Conservation (phyloP, 1,140 invertebrate species). For the Acyrthosiphon pisum region DNA sequence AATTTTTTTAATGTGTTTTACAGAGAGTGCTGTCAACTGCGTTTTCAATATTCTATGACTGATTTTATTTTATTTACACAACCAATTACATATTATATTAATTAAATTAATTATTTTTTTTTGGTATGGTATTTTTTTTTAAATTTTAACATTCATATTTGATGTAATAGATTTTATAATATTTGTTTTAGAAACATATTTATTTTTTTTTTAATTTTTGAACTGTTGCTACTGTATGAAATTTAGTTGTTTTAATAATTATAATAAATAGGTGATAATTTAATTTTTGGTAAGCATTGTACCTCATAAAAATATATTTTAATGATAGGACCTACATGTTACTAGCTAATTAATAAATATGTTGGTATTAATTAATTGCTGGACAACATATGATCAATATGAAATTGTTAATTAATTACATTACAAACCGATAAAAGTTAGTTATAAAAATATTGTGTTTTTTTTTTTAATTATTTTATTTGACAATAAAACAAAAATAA, state of each 20-base stretch:
- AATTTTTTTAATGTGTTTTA: neutral
- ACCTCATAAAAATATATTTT: conserved; percentile 42
- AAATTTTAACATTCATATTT: conserved; percentile 14
- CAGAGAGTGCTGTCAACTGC: neutral
- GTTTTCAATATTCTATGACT: neutral
- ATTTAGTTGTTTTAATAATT: conserved; percentile 23
- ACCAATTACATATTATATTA: neutral
- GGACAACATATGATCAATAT: conserved; percentile 30
- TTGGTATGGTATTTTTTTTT: neutral
- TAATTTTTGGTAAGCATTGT: conserved; percentile 51
- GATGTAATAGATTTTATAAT: conserved; percentile 21
- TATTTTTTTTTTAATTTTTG: conserved; percentile 4
- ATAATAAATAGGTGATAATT: conserved; percentile 50
- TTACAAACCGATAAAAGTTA: no score
- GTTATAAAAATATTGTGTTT: neutral
- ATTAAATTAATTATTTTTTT: conserved; percentile 21
- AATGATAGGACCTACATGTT: neutral
- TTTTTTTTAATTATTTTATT: conserved; percentile 22
- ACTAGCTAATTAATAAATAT: conserved; percentile 13
- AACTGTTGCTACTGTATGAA: neutral
- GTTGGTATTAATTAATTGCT: neutral
- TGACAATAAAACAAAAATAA: conserved; percentile 37
- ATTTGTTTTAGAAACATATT: conserved; percentile 37
- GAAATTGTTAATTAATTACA: conserved; percentile 18
- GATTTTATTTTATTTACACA: conserved; percentile 36